These are phyloP conservation scores for Agrypnus murinus DNA, from an alignment of 2,888 invertebrate genomes.

Conservation along the genomic window DNA sequence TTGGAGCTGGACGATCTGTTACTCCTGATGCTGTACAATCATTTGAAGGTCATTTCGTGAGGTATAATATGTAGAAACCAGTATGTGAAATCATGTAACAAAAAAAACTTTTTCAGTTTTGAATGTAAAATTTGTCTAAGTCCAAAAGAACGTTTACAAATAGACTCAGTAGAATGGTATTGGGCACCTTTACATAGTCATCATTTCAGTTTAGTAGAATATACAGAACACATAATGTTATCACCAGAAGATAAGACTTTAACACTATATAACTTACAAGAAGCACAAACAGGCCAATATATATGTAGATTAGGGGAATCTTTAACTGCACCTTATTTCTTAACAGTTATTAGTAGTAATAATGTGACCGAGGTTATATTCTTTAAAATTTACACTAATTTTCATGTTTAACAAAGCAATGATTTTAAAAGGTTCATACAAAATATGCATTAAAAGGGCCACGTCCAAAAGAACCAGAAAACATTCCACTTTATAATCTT, in stretches of 20 bases:
- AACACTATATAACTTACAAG: constrained; percentile 73
- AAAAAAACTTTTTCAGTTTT: constrained; percentile 64
- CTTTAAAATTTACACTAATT: too few species aligned
- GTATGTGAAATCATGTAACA: neutral
- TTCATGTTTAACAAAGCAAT: too few species aligned
- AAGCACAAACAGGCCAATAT: constrained; percentile 74
- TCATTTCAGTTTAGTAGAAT: constrained; percentile 66
- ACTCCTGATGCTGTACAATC: constrained; percentile 68
- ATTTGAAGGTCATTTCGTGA: constrained; percentile 72
- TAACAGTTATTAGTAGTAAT: constrained; percentile 74
- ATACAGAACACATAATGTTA: constrained; percentile 69
- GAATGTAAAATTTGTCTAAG: constrained; percentile 74
- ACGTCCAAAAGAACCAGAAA: constrained; percentile 63
- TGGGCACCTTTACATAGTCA: constrained; percentile 62
- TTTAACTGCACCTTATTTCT: constrained; percentile 70
- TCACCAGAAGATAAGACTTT: constrained; percentile 71
- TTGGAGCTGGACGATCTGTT: constrained; percentile 66
- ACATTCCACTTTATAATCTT: constrained; percentile 65
- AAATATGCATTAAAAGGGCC: constrained; percentile 61
- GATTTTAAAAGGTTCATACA: constrained; percentile 62
- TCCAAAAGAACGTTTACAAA: constrained; percentile 69
- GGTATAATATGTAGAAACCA: constrained; percentile 60
- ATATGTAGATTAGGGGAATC: constrained; percentile 73
- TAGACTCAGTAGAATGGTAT: constrained; percentile 72
- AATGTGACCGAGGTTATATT: constrained; percentile 30